Evolutionary conservation across 1,140 invertebrate species (phyloP), one percentile per base, ranked within the genome.

Genomic region (Tachypleus tridentatus): DNA sequence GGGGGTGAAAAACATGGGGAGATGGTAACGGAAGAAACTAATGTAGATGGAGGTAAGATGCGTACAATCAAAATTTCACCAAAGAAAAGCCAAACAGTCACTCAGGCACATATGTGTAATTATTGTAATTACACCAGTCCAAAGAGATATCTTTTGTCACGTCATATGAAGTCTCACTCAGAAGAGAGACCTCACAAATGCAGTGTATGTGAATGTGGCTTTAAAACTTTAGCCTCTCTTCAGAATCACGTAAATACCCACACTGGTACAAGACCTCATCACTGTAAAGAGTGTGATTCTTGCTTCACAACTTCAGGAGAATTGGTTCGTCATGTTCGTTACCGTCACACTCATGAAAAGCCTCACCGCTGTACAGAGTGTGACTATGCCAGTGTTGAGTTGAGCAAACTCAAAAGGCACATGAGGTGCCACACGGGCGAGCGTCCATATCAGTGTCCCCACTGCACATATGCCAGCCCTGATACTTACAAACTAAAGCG

Each of bases 181-280:
- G 91, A 94, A 73, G 93, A 97, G 73, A 79, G 93, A 48, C 93
- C 94, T 0, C 92, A 95, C 75, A 96, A 95, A 74, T 98, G 93
- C 76, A 86, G 85, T 58, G 89, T 97, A 47, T 98, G 94, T 77
- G 91, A 95, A 71, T 82, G 93, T 59, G 93, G 92, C 5, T 98
- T 98, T 74, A 98, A 97, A 78, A 95, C 94, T 0, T 75, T 91
- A 29, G 90, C 92, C 2, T 94, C 93, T 0, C 78, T 98, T 49
- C 88, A 95, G 71, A 98, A 97, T 76, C 94, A 98, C 77, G 86
- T 95, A 3, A 97, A 97, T 76, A 97, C 93, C 65, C 95, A 98
- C 76, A 95, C 93, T 49, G 94, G 94, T 54, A 89, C 89, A 5
- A 92, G 96, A 73, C 95, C 95, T 0, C 93, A 97, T 77, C 83